phyloP scores from a whole-genome alignment of 2,888 invertebrate genomes.

The Aleiodes alternator region DNA sequence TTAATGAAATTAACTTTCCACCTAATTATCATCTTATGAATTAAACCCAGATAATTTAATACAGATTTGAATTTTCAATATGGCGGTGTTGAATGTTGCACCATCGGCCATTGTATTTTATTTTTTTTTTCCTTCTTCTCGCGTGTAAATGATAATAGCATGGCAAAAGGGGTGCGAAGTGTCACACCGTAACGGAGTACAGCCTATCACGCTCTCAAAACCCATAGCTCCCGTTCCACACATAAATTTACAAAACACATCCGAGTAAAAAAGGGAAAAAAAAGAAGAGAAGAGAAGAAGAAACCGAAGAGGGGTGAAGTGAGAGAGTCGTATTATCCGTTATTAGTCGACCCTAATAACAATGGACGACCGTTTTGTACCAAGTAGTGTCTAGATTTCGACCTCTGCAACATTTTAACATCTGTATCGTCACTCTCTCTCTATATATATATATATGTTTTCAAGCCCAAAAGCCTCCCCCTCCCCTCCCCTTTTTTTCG shows the following conservation, averaged over 20 bases:
- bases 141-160: slow-evolving; percentile 64
- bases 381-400: slow-evolving; percentile 53
- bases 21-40: too few species aligned
- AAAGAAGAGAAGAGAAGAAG: slow-evolving; percentile 42
- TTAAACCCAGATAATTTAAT: too few species aligned
- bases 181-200: slow-evolving; percentile 62
- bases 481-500: slow-evolving; percentile 56
- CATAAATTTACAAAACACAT: slow-evolving; percentile 31
- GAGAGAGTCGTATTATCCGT: slow-evolving; percentile 65
- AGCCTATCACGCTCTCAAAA: neutral
- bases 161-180: slow-evolving; percentile 66
- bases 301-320: too few species aligned
- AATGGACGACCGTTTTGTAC: slow-evolving; percentile 59
- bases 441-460: too few species aligned
- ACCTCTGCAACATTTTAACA: slow-evolving; percentile 64
- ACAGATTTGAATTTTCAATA: neutral
- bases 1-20: too few species aligned
- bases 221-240: slow-evolving; percentile 25
- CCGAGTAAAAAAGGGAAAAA: slow-evolving; percentile 10
- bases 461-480: neutral
- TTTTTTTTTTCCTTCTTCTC: neutral
- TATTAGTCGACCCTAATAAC: slow-evolving; percentile 72
- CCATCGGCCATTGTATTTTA: neutral
- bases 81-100: slow-evolving; percentile 63
- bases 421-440: slow-evolving; percentile 70